Percentiles rank a stretch among this genome's conserved stretches.
Conservation (phyloP, 53 echinoderm and acorn worm genomes). For the Echinarachnius parma region DNA sequence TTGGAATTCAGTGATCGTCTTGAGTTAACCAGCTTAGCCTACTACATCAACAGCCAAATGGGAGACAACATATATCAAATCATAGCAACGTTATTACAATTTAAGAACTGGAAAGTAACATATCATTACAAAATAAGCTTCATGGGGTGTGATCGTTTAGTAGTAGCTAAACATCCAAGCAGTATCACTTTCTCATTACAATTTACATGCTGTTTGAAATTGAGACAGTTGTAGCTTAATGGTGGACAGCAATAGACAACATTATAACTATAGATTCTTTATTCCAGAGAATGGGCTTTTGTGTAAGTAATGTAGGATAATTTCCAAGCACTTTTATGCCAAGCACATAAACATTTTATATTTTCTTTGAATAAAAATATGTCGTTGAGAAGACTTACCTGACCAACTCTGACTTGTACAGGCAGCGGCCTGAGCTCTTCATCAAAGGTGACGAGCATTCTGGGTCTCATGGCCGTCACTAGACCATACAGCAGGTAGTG, state of each 20-base stretch:
- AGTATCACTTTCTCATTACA: too few species aligned
- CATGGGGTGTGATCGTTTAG: slow-evolving; percentile 77
- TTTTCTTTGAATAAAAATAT: too few species aligned
- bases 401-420: slow-evolving; percentile 97
- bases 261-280: too few species aligned
- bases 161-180: too few species aligned
- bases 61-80: too few species aligned
- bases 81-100: too few species aligned
- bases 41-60: slow-evolving; percentile 93
- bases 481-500: slow-evolving; percentile 89
- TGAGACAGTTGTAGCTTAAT: too few species aligned
- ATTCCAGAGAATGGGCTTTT: too few species aligned
- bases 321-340: neutral
- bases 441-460: slow-evolving; percentile 98
- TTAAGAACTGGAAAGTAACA: too few species aligned
- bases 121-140: too few species aligned
- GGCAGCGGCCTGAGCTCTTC: slow-evolving; percentile 85
- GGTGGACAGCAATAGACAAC: too few species aligned
- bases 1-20: slow-evolving; percentile 98
- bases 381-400: slow-evolving; percentile 55
- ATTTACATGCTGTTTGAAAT: too few species aligned
- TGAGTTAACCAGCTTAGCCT: slow-evolving; percentile 92
- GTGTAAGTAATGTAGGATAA: neutral
- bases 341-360: neutral
- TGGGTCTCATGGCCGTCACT: slow-evolving; percentile 89